Conservation (phyloP, 2,797 vertebrate species). For the Peromyscus eremicus region DNA sequence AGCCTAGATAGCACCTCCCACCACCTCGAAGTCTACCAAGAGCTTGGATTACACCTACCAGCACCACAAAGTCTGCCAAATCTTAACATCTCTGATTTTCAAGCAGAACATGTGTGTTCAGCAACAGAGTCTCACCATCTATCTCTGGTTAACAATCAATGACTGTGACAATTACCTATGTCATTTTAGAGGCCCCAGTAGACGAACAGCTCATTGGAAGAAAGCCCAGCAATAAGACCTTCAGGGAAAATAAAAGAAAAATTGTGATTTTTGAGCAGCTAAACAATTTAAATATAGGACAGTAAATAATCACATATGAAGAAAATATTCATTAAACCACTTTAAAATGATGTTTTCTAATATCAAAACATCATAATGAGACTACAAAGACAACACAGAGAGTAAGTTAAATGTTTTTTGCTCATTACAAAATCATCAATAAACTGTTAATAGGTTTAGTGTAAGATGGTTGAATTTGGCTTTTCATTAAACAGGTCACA, state of each 20-base stretch:
- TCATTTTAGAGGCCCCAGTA: neutral
- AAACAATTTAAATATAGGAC: neutral
- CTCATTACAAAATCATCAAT: neutral
- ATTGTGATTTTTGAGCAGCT: neutral
- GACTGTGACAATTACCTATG: neutral
- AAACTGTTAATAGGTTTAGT: neutral
- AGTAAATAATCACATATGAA: neutral
- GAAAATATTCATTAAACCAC: neutral
- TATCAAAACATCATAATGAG: neutral
- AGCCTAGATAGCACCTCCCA: neutral
- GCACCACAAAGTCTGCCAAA: neutral
- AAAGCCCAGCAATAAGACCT: neutral
- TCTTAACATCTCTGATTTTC: neutral
- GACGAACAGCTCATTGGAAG: neutral
- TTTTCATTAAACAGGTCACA: conserved; percentile 12
- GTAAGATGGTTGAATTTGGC: neutral
- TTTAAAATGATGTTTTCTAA: conserved; percentile 13
- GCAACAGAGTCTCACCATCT: neutral
- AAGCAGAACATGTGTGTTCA: neutral
- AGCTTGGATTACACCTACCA: neutral
- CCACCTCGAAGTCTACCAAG: neutral
- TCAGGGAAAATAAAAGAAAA: neutral
- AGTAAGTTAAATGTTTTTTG: neutral
- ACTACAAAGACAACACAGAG: neutral
- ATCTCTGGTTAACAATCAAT: neutral